These are phyloP conservation scores for Neostethus bicornis DNA, from an alignment of 2,797 vertebrate species.

Conservation along the genomic window DNA sequence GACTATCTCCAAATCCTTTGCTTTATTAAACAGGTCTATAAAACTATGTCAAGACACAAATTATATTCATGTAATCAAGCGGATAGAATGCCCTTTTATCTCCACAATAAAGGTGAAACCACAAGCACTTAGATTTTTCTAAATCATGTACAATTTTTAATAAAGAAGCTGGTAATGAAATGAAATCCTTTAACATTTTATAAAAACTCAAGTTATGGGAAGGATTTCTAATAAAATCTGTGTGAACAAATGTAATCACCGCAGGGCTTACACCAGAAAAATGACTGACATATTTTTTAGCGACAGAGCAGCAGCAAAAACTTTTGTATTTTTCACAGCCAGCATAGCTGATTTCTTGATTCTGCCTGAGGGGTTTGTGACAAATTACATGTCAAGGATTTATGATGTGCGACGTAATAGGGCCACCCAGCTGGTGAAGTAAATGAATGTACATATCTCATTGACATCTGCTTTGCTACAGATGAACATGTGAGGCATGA, in stretches of 20 bases:
- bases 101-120: neutral
- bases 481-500: conserved; percentile 51
- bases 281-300: conserved; percentile 51
- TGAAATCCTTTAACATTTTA: neutral
- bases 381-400: conserved; percentile 78
- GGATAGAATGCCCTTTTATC: neutral
- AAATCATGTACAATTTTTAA: conserved; percentile 17
- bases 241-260: conserved; percentile 37
- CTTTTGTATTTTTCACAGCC: conserved; percentile 50
- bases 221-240: conserved; percentile 8
- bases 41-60: neutral
- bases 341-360: conserved; percentile 46
- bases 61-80: neutral
- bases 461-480: conserved; percentile 69
- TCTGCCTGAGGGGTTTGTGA: conserved; percentile 69
- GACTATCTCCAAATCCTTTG: too few species aligned
- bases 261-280: conserved; percentile 14
- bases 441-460: conserved; percentile 77
- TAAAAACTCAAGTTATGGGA: conserved; percentile 1
- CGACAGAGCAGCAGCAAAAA: conserved; percentile 41
- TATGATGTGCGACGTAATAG: conserved; percentile 78
- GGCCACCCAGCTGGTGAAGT: conserved; percentile 76
- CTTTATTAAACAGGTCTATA: too few species aligned
- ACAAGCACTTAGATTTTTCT: conserved; percentile 9
- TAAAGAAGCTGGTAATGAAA: conserved; percentile 7